Percentiles rank a stretch among this genome's conserved stretches.
Evolutionary conservation across 2,797 vertebrate species (phyloP).

Genomic region (Gila robusta): DNA sequence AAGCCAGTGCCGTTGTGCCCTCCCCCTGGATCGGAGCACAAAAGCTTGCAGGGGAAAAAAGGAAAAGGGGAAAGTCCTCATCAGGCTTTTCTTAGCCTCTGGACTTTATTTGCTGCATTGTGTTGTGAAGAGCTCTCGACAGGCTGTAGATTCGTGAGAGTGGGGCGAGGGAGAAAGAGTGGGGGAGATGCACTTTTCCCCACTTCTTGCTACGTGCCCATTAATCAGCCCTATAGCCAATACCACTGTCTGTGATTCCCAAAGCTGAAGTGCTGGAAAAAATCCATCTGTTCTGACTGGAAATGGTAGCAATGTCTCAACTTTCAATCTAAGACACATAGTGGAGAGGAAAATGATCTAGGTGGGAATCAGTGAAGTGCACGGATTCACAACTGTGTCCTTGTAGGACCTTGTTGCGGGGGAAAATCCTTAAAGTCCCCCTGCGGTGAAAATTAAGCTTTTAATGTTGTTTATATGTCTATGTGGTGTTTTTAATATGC

Average conservation of each 20-base stretch:
- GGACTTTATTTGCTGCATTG: slow-evolving; percentile 66
- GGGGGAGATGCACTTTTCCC: slow-evolving; percentile 58
- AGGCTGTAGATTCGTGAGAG: slow-evolving; percentile 65
- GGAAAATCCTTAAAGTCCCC: not conserved
- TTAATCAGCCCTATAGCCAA: slow-evolving; percentile 62
- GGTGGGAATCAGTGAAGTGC: slow-evolving; percentile 14
- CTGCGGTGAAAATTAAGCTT: no score
- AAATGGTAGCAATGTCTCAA: slow-evolving; percentile 31
- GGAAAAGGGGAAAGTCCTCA: slow-evolving; percentile 53
- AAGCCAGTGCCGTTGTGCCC: slow-evolving; percentile 72
- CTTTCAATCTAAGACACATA: slow-evolving; percentile 3
- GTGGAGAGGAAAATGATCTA: not conserved
- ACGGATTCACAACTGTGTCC: slow-evolving; percentile 7
- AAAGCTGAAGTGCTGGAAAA: slow-evolving; percentile 65
- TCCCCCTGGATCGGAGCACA: slow-evolving; percentile 63
- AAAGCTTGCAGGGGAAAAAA: slow-evolving; percentile 47
- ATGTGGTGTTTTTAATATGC: no score
- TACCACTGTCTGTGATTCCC: slow-evolving; percentile 64
- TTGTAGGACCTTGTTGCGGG: slow-evolving; percentile 1
- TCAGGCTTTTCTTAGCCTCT: slow-evolving; percentile 61
- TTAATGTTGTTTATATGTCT: no score
- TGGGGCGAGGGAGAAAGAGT: slow-evolving; percentile 46
- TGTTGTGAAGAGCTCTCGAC: slow-evolving; percentile 67
- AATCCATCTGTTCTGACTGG: slow-evolving; percentile 67
- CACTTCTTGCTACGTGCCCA: slow-evolving; percentile 23